phyloP scores from a whole-genome alignment of 2,797 vertebrate genomes.

The Echeneis naucrates region DNA sequence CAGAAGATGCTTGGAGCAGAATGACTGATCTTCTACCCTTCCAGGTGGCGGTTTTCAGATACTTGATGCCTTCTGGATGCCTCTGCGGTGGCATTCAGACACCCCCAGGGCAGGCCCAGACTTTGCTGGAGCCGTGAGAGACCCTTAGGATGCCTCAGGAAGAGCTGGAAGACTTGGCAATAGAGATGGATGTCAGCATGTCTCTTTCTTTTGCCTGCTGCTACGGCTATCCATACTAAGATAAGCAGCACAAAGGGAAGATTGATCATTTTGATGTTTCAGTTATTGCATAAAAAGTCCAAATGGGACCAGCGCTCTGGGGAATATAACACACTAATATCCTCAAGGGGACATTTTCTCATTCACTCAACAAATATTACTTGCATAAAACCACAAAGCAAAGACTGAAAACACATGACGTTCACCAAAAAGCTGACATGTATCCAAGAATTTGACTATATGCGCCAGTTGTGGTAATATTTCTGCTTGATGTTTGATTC shows the following conservation, averaged over 20 bases:
- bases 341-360: constrained; percentile 10
- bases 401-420: not conserved
- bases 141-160: constrained; percentile 6
- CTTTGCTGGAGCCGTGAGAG: constrained; percentile 2
- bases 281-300: constrained; percentile 39
- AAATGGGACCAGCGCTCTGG: constrained; percentile 4
- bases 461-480: not conserved
- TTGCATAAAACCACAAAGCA: constrained; percentile 10
- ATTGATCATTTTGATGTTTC: constrained; percentile 33
- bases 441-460: not conserved
- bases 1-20: not conserved
- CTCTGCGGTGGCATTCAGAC: not conserved
- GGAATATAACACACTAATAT: constrained; percentile 28
- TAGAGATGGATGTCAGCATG: constrained; percentile 20
- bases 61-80: constrained; percentile 6
- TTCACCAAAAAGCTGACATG: not conserved
- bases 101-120: constrained; percentile 3
- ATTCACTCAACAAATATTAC: constrained; percentile 13
- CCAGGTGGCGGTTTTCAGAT: not conserved
- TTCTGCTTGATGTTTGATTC: not conserved
- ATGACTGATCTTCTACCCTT: constrained; percentile 2
- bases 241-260: constrained; percentile 25
- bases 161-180: constrained; percentile 3
- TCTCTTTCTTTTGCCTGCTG: constrained; percentile 8
- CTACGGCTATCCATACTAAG: constrained; percentile 1